Percentiles rank a stretch among this genome's conserved stretches.
Conservation (phyloP, 2,888 invertebrate species). For the Gryllus longicercus region DNA sequence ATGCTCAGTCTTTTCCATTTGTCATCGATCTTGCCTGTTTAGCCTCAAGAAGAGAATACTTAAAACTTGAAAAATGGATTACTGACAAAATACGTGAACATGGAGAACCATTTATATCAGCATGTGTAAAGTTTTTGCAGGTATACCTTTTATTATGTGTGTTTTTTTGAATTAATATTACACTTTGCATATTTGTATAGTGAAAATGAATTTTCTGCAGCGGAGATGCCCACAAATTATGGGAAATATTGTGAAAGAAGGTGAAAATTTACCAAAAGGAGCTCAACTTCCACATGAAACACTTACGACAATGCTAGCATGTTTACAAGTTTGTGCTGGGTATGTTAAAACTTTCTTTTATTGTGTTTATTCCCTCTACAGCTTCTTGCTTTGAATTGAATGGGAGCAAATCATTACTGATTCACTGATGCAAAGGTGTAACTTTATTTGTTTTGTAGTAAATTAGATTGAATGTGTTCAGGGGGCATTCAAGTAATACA, state of each 20-base stretch:
- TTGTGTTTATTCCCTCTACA: no score
- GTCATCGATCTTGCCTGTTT: conserved; percentile 96
- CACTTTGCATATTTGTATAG: conserved; percentile 24
- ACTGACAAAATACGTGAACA: conserved; percentile 95
- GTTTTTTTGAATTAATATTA: conserved; percentile 21
- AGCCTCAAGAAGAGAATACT: conserved; percentile 92
- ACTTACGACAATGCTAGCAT: conserved; percentile 81
- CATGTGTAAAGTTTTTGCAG: conserved; percentile 83
- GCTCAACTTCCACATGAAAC: conserved; percentile 89
- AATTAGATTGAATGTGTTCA: no score
- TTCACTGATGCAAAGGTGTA: no score
- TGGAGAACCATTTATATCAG: conserved; percentile 83
- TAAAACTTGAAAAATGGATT: conserved; percentile 98
- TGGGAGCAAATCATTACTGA: no score
- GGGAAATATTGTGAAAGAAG: conserved; percentile 68
- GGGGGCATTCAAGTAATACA: no score
- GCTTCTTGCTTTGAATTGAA: no score
- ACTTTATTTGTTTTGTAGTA: no score
- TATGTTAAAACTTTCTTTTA: conserved; percentile 41
- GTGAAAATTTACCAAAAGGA: conserved; percentile 75
- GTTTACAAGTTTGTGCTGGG: conserved; percentile 67
- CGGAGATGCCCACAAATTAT: conserved; percentile 85
- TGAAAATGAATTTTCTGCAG: conserved; percentile 40
- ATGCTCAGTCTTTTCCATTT: conserved; percentile 89
- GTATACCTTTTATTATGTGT: conserved; percentile 33